Percentiles rank a stretch among this genome's conserved stretches.
Conservation (phyloP, 2,888 invertebrate species). For the Scaptomyza cyrtandrae region DNA sequence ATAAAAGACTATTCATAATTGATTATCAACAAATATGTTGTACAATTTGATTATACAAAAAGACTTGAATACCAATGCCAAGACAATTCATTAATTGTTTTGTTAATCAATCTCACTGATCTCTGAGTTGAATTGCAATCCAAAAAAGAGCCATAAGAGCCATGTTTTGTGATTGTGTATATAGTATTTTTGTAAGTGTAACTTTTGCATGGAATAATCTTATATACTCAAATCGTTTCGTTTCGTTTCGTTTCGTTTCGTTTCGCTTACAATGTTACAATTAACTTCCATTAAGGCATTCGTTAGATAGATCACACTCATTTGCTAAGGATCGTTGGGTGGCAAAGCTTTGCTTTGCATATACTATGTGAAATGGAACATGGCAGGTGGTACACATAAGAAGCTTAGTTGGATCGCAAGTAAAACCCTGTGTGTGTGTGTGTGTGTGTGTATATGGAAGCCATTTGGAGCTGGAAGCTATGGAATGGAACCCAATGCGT, state of each 20-base stretch:
- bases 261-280: constrained; percentile 18
- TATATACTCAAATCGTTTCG: not conserved
- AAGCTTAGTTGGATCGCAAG: constrained; percentile 13
- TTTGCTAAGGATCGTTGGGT: constrained; percentile 36
- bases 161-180: not conserved
- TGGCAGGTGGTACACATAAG: constrained; percentile 16
- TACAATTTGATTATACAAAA: constrained; percentile 54
- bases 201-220: too few relatives aligned
- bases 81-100: constrained; percentile 15
- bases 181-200: not conserved
- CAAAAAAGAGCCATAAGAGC: not conserved
- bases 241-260: not conserved
- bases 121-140: constrained; percentile 3
- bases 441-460: not conserved
- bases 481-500: constrained; percentile 8
- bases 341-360: constrained; percentile 5
- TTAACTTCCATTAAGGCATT: constrained; percentile 58
- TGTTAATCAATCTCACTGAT: constrained; percentile 15
- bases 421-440: constrained; percentile 4
- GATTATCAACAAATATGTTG: constrained; percentile 51
- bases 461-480: not conserved
- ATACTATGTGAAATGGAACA: not conserved
- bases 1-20: constrained; percentile 45
- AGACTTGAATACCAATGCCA: constrained; percentile 42
- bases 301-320: constrained; percentile 59